These are phyloP conservation scores for Choloepus didactylus DNA, from an alignment of 2,797 vertebrate species.

Conservation along the genomic window DNA sequence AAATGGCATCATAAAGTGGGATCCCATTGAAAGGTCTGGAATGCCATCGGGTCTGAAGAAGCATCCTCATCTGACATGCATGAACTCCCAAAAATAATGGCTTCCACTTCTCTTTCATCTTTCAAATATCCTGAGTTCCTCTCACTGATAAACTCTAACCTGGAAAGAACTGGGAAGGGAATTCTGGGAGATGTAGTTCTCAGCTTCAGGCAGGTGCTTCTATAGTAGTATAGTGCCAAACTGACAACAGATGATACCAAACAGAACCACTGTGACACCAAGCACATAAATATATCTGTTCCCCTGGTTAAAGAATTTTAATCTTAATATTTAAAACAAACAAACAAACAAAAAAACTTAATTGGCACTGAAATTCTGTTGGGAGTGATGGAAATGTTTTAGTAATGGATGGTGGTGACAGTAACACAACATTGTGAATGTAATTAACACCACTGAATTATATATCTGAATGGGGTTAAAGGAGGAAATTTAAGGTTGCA, in stretches of 20 bases:
- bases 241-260: neutral
- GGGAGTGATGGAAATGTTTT: no score
- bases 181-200: constrained; percentile 24
- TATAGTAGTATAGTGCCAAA: neutral
- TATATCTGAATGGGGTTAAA: no score
- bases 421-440: no score
- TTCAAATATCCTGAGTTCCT: constrained; percentile 31
- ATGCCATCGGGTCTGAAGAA: neutral
- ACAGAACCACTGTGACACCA: neutral
- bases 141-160: neutral
- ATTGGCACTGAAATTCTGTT: no score
- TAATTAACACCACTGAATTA: no score
- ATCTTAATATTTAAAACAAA: no score
- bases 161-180: neutral
- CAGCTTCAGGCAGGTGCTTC: neutral
- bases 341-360: no score
- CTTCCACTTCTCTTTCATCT: constrained; percentile 18
- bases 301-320: no score
- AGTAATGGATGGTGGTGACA: no score
- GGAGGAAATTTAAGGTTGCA: no score
- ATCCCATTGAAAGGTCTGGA: constrained; percentile 31
- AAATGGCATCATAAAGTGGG: constrained; percentile 8
- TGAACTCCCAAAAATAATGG: neutral
- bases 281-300: neutral
- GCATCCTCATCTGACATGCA: neutral